Percentiles rank a stretch among this genome's conserved stretches.
Conservation (phyloP, 1,140 invertebrate species). For the Nephotettix cincticeps region DNA sequence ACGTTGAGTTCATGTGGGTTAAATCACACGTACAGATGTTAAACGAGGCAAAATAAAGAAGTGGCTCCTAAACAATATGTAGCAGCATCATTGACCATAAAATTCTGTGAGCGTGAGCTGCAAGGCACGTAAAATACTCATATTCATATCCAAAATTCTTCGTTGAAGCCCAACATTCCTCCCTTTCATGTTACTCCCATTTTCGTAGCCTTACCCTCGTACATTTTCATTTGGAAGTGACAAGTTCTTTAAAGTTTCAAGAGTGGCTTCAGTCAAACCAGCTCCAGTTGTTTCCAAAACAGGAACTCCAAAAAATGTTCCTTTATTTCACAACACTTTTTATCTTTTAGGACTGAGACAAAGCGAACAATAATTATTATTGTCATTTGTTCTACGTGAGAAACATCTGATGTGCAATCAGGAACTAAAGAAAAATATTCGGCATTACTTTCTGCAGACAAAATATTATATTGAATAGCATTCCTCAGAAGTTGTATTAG, state of each 20-base stretch:
- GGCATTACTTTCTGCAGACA: too few relatives aligned
- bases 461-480: too few relatives aligned
- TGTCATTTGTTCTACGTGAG: neutral
- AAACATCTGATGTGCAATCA: neutral
- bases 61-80: conserved; percentile 31
- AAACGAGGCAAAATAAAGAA: conserved; percentile 33
- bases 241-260: conserved; percentile 25
- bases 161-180: conserved; percentile 33
- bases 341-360: neutral
- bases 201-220: conserved; percentile 35
- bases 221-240: conserved; percentile 27
- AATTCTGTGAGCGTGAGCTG: conserved; percentile 33
- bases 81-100: conserved; percentile 31
- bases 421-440: neutral
- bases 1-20: conserved; percentile 29
- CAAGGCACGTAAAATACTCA: conserved; percentile 31
- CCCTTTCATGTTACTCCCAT: conserved; percentile 34
- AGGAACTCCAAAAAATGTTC: neutral
- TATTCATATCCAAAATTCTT: conserved; percentile 23
- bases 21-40: conserved; percentile 35
- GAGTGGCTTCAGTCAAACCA: neutral
- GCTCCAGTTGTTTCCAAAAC: neutral
- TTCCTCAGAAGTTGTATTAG: too few relatives aligned
- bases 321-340: neutral
- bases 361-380: neutral